These are phyloP conservation scores for Cryptoblepharus egeriae DNA, from an alignment of 2,797 vertebrate genomes.

Conservation along the genomic window DNA sequence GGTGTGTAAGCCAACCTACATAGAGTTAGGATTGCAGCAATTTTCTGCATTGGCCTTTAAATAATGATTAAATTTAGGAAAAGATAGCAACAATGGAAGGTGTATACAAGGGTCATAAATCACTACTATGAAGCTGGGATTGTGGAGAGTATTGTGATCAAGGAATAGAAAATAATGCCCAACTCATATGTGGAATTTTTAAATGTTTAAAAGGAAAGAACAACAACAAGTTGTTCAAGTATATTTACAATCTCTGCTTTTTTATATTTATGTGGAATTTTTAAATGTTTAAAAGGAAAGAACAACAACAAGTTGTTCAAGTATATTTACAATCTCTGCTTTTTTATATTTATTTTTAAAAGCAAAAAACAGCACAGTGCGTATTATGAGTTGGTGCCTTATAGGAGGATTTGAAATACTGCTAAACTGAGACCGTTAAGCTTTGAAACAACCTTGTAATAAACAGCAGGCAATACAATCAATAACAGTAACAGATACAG, in stretches of 20 bases:
- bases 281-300: not conserved
- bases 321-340: not conserved
- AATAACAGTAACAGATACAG: not conserved
- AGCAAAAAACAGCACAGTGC: not conserved
- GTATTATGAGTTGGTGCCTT: not conserved
- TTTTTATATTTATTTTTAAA: slow-evolving; percentile 2
- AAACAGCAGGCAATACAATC: slow-evolving; percentile 19
- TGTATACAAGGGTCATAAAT: not conserved
- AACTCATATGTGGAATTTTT: not conserved
- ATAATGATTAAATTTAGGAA: not conserved
- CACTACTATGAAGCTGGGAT: not conserved
- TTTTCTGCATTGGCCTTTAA: slow-evolving; percentile 14
- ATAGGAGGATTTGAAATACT: slow-evolving; percentile 20
- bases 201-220: not conserved
- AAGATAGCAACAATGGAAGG: not conserved
- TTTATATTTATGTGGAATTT: not conserved
- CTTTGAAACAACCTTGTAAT: slow-evolving; percentile 22
- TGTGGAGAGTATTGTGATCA: not conserved
- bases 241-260: not conserved
- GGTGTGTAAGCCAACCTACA: too few species aligned
- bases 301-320: not conserved
- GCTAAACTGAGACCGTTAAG: not conserved
- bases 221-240: not conserved
- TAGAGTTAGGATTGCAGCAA: too few species aligned
- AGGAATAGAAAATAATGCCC: not conserved